A percentile compares a stretch with the other conserved stretches of the same genome.
These are phyloP conservation scores for Distichodus sexfasciatus DNA, from an alignment of 2,797 vertebrate species.

Conservation along the genomic window DNA sequence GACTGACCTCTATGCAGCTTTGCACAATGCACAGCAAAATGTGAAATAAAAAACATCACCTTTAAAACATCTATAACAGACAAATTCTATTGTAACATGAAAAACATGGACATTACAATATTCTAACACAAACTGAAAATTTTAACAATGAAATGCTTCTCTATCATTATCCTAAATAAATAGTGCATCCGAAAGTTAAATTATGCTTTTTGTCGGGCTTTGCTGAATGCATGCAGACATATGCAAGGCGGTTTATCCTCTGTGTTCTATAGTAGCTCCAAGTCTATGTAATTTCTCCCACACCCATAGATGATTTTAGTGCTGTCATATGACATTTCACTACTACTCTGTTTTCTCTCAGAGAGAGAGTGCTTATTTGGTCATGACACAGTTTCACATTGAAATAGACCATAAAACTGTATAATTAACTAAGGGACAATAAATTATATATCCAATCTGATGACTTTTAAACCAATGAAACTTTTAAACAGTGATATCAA, in stretches of 20 bases:
- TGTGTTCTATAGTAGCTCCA: conserved; percentile 8
- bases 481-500: background rate
- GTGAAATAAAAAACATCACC: too few relatives aligned
- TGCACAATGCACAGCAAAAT: conserved; percentile 47
- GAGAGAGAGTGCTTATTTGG: too few relatives aligned
- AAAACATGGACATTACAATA: background rate
- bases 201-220: background rate
- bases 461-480: too few relatives aligned
- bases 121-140: background rate
- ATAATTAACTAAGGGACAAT: background rate
- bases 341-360: too few relatives aligned
- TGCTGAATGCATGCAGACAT: conserved; percentile 12
- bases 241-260: background rate
- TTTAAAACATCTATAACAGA: background rate
- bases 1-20: conserved; percentile 10
- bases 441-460: background rate
- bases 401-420: background rate
- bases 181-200: background rate
- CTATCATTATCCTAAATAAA: background rate
- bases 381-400: background rate
- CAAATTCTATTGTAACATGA: background rate
- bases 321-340: too few relatives aligned
- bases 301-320: too few relatives aligned
- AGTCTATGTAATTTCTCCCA: too few relatives aligned
- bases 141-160: background rate